These are phyloP conservation scores for Callyntrura guangdongensis DNA, from an alignment of 2,888 invertebrate genomes.

Conservation along the genomic window DNA sequence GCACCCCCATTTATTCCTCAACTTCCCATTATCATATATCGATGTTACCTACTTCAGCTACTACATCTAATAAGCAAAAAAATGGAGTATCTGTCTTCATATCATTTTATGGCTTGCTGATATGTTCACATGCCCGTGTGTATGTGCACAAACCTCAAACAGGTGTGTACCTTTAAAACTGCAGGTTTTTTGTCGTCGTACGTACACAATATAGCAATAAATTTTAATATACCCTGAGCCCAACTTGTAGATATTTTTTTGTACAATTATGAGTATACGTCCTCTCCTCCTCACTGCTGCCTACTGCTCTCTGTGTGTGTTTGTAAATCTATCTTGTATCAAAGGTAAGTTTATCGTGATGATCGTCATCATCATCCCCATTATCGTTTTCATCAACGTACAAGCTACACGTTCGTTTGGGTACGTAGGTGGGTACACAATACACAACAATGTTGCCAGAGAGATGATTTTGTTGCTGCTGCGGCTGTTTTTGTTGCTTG, in stretches of 20 bases:
- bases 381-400: not conserved
- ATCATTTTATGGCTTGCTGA: too few species aligned
- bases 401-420: not conserved
- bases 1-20: not conserved
- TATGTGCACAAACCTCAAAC: too few species aligned
- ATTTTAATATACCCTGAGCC: too few species aligned
- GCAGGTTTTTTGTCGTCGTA: too few species aligned
- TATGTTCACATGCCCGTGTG: too few species aligned
- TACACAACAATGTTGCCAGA: not conserved
- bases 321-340: too few species aligned
- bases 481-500: constrained; percentile 6
- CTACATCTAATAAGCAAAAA: not conserved
- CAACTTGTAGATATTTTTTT: too few species aligned
- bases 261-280: too few species aligned
- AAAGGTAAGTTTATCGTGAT: not conserved
- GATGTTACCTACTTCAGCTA: not conserved
- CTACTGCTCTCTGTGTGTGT: too few species aligned
- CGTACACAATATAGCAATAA: too few species aligned
- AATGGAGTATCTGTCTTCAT: not conserved
- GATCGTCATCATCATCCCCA: not conserved
- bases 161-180: too few species aligned
- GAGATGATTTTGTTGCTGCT: not conserved
- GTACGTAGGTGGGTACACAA: not conserved
- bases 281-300: too few species aligned
- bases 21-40: not conserved